These are phyloP conservation scores for Beaufortia kweichowensis DNA, from an alignment of 2,113 vertebrate species.

Conservation along the genomic window DNA sequence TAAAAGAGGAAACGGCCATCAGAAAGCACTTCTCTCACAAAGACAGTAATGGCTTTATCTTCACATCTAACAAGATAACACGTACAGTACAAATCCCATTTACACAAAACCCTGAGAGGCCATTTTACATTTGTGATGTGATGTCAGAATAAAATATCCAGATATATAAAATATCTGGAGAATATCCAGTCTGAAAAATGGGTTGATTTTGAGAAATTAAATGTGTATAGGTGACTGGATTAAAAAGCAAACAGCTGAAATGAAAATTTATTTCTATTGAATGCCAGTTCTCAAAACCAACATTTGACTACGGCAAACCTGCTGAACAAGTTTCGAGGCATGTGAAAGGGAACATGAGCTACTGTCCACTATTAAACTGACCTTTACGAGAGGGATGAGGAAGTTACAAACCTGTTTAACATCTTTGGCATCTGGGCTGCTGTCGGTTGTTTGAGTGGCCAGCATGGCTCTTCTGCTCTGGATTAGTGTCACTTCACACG, in stretches of 20 bases:
- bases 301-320: background rate
- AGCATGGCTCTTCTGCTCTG: conserved; percentile 77
- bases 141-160: no score
- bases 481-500: conserved; percentile 72
- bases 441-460: conserved; percentile 77
- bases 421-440: conserved; percentile 73
- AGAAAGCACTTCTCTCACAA: background rate
- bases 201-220: no score
- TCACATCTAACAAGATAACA: background rate
- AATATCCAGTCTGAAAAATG: no score
- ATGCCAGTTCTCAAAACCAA: background rate
- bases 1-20: background rate
- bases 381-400: background rate
- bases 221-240: no score
- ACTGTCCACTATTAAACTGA: background rate
- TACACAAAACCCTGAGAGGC: no score
- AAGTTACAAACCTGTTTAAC: conserved; percentile 77
- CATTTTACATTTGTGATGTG: no score
- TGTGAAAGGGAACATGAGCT: background rate
- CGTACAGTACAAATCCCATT: no score
- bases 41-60: background rate
- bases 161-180: no score
- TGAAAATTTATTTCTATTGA: no score
- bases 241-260: no score
- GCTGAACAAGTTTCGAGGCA: background rate